Evolutionary conservation across 1,140 invertebrate species (phyloP).

Genomic region (Oncopodura yosiiana): DNA sequence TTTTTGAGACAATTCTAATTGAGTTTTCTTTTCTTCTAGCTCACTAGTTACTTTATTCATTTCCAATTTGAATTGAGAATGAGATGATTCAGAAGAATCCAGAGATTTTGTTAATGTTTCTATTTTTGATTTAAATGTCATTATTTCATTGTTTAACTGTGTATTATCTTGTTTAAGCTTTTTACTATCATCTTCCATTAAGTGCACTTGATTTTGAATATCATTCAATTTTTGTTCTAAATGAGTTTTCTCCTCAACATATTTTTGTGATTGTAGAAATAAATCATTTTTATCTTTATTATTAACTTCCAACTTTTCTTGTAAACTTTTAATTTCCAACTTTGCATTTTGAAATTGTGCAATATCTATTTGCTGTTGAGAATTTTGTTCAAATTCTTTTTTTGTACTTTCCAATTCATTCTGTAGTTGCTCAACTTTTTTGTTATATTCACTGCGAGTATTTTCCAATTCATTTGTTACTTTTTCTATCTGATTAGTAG

Average conservation of each 20-base stretch:
- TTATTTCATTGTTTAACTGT: background rate
- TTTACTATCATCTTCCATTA: background rate
- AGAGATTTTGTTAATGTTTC: too few relatives aligned
- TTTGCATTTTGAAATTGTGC: background rate
- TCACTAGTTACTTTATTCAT: background rate
- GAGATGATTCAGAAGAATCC: too few relatives aligned
- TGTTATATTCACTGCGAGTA: constrained; percentile 14
- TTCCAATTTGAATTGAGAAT: background rate
- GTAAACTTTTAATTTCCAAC: constrained; percentile 9
- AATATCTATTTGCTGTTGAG: background rate
- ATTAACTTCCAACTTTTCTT: constrained; percentile 3
- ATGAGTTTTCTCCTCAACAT: constrained; percentile 37
- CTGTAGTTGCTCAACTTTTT: constrained; percentile 2
- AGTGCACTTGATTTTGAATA: background rate
- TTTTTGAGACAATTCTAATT: background rate
- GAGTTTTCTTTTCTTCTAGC: background rate
- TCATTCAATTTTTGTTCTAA: constrained; percentile 41
- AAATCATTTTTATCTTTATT: background rate
- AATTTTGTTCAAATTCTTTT: too few relatives aligned
- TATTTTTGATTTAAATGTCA: background rate
- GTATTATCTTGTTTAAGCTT: background rate
- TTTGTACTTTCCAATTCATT: background rate
- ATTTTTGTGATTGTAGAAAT: constrained; percentile 4
- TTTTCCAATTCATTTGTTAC: background rate
- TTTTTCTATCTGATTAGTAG: background rate